Evolutionary conservation across 37 sponge, comb jelly and placozoan species (phyloP).

Genomic region (Bolinopsis microptera): DNA sequence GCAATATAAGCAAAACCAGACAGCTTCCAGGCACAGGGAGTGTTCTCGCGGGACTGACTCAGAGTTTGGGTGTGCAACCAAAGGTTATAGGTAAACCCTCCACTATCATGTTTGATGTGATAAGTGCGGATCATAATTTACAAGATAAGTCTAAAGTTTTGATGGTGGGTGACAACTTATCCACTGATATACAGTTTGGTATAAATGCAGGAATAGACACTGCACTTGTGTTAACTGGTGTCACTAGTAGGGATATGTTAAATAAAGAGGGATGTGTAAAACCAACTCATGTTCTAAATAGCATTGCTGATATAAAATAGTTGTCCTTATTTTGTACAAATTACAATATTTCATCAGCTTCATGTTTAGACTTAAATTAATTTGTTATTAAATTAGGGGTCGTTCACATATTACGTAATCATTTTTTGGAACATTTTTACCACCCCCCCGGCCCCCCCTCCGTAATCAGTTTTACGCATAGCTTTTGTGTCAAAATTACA

Average conservation of each 20-base stretch:
- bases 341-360: not conserved
- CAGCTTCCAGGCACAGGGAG: slow-evolving; percentile 44
- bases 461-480: too few species aligned
- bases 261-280: not conserved
- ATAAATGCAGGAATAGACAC: slow-evolving; percentile 61
- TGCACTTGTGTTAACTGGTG: slow-evolving; percentile 58
- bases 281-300: slow-evolving; percentile 41
- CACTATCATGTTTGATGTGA: slow-evolving; percentile 32
- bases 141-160: slow-evolving; percentile 12
- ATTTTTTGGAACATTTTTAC: too few species aligned
- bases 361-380: too few species aligned
- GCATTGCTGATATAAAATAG: slow-evolving; percentile 41
- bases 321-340: not conserved
- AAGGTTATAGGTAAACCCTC: slow-evolving; percentile 68
- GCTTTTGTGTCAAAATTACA: too few species aligned
- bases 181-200: slow-evolving; percentile 67
- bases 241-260: slow-evolving; percentile 26
- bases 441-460: too few species aligned
- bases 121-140: slow-evolving; percentile 3
- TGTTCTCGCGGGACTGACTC: slow-evolving; percentile 42
- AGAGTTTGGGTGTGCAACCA: not conserved
- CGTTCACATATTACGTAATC: too few species aligned
- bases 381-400: too few species aligned
- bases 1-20: not conserved
- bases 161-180: slow-evolving; percentile 67